Percentiles rank a stretch among this genome's conserved stretches.
Conservation (phyloP, 2,797 vertebrate genomes). For the Stomatorhinus walkeri region DNA sequence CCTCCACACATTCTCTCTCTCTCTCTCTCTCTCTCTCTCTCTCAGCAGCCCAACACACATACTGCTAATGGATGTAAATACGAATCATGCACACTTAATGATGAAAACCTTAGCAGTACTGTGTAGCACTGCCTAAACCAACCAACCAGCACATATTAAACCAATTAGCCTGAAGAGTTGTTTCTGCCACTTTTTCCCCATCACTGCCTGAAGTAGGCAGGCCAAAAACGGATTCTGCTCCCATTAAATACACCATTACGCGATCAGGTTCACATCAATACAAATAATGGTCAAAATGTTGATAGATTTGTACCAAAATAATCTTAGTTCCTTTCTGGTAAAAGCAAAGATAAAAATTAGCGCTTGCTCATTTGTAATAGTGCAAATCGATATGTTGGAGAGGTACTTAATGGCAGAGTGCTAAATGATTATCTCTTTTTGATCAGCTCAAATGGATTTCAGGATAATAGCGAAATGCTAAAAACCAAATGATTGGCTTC, state of each 20-base stretch:
- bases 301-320: conserved; percentile 1
- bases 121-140: background rate
- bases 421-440: background rate
- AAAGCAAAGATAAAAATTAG: conserved; percentile 2
- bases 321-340: background rate
- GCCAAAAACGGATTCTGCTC: background rate
- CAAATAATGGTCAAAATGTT: background rate
- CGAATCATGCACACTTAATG: conserved; percentile 24
- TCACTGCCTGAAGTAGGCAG: background rate
- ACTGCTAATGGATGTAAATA: conserved; percentile 20
- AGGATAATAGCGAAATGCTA: background rate
- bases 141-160: conserved; percentile 23
- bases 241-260: conserved; percentile 13
- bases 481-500: background rate
- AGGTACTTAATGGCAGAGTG: background rate
- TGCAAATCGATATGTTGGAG: conserved; percentile 17
- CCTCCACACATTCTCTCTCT: background rate
- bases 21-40: background rate
- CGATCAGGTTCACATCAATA: background rate
- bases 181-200: too few relatives aligned
- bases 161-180: conserved; percentile 10
- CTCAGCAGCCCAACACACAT: background rate
- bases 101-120: conserved; percentile 17
- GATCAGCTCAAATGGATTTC: background rate
- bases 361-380: conserved; percentile 7